phyloP scores from a whole-genome alignment of 2,797 vertebrate species.

The Leucoraja ocellata region DNA sequence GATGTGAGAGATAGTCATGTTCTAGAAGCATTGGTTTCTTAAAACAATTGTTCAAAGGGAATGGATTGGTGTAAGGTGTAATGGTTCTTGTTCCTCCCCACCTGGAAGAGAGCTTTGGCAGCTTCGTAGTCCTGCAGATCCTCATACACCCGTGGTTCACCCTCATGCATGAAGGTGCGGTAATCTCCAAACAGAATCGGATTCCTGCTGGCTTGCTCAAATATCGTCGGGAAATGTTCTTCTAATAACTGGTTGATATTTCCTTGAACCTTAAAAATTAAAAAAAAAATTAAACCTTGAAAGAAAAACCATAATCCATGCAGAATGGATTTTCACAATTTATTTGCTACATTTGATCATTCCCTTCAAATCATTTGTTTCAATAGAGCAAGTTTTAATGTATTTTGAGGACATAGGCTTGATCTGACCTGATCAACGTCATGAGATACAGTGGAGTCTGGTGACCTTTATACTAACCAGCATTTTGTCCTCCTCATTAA shows the following conservation, averaged over 20 bases:
- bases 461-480: constrained; percentile 60
- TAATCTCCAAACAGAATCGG: constrained; percentile 93
- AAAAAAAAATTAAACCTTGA: constrained; percentile 13
- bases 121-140: constrained; percentile 86
- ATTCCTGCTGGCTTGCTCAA: constrained; percentile 71
- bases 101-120: constrained; percentile 86
- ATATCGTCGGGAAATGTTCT: constrained; percentile 66
- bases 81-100: constrained; percentile 44
- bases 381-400: background rate
- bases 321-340: background rate
- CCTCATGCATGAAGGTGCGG: constrained; percentile 70
- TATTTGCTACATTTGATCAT: background rate
- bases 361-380: background rate
- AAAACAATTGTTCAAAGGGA: background rate
- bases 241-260: constrained; percentile 66
- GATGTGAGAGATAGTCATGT: background rate
- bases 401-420: background rate
- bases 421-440: background rate
- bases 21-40: background rate
- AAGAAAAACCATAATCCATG: background rate
- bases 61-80: background rate
- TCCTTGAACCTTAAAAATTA: constrained; percentile 68
- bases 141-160: constrained; percentile 76
- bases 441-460: background rate
- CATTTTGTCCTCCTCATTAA: constrained; percentile 76